Evolutionary conservation across 2,888 invertebrate species (phyloP).

Genomic region (Hirtodrosophila duncani): DNA sequence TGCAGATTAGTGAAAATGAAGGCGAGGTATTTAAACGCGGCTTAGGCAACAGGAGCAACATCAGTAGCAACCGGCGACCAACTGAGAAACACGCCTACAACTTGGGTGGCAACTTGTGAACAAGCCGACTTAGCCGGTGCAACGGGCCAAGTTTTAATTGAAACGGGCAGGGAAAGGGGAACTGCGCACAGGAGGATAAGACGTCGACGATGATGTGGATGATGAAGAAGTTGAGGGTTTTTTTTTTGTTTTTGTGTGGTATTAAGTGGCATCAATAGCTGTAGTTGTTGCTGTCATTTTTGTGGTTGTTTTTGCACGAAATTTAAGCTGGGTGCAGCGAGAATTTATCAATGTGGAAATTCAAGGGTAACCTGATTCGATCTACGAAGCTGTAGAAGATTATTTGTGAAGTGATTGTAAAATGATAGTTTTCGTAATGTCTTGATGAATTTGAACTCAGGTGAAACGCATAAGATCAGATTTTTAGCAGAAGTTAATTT

Average conservation of each 20-base stretch:
- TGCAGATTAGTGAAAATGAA: constrained; percentile 66
- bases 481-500: too few relatives aligned
- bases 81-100: constrained; percentile 38
- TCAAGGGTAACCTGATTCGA: not conserved
- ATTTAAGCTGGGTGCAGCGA: constrained; percentile 41
- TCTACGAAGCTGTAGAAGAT: constrained; percentile 29
- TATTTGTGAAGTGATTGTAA: too few relatives aligned
- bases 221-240: too few relatives aligned
- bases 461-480: too few relatives aligned
- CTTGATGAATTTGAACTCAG: too few relatives aligned
- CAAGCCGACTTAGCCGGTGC: constrained; percentile 59
- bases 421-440: too few relatives aligned
- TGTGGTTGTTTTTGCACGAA: too few relatives aligned
- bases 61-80: constrained; percentile 9
- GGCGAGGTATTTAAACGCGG: constrained; percentile 62
- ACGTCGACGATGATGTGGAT: too few relatives aligned
- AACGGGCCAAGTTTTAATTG: constrained; percentile 64
- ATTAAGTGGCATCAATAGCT: constrained; percentile 35
- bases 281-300: constrained; percentile 24
- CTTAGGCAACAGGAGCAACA: constrained; percentile 42
- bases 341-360: constrained; percentile 4
- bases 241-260: too few relatives aligned
- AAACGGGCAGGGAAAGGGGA: constrained; percentile 19
- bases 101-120: constrained; percentile 65
- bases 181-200: constrained; percentile 1